These are phyloP conservation scores for Euschistus heros DNA, from an alignment of 1,140 invertebrate species.

Conservation along the genomic window DNA sequence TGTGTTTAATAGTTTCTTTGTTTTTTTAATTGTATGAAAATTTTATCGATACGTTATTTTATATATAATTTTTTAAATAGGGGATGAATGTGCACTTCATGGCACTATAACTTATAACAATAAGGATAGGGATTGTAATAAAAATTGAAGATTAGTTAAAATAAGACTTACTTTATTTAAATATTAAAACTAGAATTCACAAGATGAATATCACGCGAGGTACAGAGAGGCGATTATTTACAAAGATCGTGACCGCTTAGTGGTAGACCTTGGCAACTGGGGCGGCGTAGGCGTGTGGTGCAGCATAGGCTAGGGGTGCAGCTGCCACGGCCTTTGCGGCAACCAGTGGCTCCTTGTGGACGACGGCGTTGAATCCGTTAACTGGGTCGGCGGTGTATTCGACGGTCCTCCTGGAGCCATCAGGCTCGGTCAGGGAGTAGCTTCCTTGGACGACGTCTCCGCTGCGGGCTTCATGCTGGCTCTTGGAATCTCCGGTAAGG, in stretches of 20 bases:
- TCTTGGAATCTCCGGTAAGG: constrained; percentile 13
- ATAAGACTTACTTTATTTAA: not conserved
- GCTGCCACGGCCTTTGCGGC: not conserved
- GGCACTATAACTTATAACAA: too few species aligned
- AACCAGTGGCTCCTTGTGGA: not conserved
- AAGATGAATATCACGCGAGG: not conserved
- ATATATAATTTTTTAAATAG: too few species aligned
- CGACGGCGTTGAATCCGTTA: constrained; percentile 7
- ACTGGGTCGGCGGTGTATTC: too few species aligned
- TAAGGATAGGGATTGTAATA: too few species aligned
- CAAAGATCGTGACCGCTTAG: not conserved
- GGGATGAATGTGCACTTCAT: too few species aligned
- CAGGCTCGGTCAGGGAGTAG: too few species aligned
- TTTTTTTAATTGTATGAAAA: too few species aligned
- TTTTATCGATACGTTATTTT: too few species aligned
- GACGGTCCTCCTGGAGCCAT: too few species aligned
- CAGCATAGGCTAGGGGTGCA: not conserved
- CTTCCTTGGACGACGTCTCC: not conserved
- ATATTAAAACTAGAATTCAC: not conserved
- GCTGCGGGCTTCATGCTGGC: constrained; percentile 7
- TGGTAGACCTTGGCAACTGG: not conserved
- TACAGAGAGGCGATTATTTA: not conserved
- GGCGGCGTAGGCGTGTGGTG: not conserved
- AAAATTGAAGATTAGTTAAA: too few species aligned
- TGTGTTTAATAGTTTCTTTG: too few species aligned